Conservation (phyloP, 2,888 invertebrate genomes). For the Campoplex nolae region DNA sequence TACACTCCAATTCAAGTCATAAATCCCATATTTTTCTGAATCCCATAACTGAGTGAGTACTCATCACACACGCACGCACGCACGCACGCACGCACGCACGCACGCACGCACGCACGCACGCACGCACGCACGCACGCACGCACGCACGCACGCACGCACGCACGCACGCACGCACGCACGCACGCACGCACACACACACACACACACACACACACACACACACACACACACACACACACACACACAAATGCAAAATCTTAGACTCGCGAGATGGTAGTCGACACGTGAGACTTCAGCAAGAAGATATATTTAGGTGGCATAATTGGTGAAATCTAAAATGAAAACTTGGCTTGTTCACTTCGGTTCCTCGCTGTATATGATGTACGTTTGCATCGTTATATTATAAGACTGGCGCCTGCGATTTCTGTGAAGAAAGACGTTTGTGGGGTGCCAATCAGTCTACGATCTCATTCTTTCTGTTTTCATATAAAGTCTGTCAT, state of each 20-base stretch:
- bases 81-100: too few species aligned
- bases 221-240: too few species aligned
- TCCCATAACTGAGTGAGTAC: neutral
- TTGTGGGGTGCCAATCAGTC: neutral
- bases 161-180: too few species aligned
- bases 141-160: too few species aligned
- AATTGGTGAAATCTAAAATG: conserved; percentile 56
- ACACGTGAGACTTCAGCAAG: conserved; percentile 16
- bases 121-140: too few species aligned
- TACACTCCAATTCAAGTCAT: too few species aligned
- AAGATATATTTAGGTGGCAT: conserved; percentile 63
- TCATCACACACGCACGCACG: neutral
- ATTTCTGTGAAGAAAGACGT: neutral
- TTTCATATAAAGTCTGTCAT: neutral
- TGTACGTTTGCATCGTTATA: neutral
- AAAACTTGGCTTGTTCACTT: conserved; percentile 53
- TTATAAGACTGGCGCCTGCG: conserved; percentile 1
- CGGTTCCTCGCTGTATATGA: neutral
- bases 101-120: too few species aligned
- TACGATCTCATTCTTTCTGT: neutral
- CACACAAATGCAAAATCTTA: neutral
- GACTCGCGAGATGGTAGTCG: neutral
- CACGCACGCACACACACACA: neutral
- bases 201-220: neutral
- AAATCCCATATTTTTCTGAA: neutral